Evolutionary conservation across 2,888 invertebrate species (phyloP).

Genomic region (Escarpia spicata): DNA sequence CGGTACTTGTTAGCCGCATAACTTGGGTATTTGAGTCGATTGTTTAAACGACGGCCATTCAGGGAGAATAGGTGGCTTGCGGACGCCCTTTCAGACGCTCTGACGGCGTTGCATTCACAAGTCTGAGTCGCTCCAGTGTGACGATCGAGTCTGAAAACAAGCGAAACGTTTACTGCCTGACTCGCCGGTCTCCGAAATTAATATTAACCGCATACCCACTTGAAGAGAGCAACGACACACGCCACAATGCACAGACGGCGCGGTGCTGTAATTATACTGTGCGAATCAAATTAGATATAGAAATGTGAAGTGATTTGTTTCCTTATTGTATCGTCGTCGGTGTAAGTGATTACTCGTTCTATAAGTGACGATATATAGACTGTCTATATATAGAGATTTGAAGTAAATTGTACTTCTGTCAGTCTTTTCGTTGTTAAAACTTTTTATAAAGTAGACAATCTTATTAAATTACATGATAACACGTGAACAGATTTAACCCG

Average conservation of each 20-base stretch:
- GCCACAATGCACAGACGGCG: neutral
- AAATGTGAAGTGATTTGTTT: neutral
- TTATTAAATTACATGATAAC: neutral
- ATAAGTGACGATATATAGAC: neutral
- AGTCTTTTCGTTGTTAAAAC: neutral
- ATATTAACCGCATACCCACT: neutral
- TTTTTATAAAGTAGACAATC: neutral
- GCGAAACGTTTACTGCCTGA: neutral
- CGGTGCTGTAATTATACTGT: neutral
- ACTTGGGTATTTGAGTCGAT: constrained; percentile 2
- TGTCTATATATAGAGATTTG: neutral
- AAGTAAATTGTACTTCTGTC: neutral
- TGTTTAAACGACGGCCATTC: neutral
- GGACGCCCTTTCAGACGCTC: neutral
- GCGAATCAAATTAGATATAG: neutral
- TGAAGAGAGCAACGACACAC: neutral
- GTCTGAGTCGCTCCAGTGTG: neutral
- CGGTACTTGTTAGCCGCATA: neutral
- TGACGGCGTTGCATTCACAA: neutral
- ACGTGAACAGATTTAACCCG: neutral
- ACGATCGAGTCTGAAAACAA: neutral
- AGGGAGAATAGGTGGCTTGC: neutral
- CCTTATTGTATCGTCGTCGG: neutral
- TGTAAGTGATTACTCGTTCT: neutral
- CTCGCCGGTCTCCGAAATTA: constrained; percentile 1